A percentile compares a stretch with the other conserved stretches of the same genome.
phyloP scores from a whole-genome alignment of 2,888 invertebrate genomes.

The Ectemnius lituratus region DNA sequence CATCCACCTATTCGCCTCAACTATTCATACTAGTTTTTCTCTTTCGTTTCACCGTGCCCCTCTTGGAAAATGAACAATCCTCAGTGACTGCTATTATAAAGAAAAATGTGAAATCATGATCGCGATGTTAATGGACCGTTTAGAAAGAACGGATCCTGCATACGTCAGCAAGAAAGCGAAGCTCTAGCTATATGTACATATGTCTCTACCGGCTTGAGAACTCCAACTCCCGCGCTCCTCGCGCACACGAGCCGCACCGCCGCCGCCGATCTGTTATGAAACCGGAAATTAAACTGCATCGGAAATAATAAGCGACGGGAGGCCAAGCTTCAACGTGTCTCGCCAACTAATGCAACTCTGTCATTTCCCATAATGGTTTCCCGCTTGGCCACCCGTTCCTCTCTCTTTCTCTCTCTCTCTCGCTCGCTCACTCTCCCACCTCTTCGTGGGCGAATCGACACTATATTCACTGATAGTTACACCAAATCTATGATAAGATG shows the following conservation, averaged over 20 bases:
- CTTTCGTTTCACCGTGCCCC: no score
- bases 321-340: slow-evolving; percentile 10
- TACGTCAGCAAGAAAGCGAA: neutral
- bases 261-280: slow-evolving; percentile 54
- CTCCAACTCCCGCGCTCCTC: no score
- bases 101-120: no score
- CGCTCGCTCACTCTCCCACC: neutral
- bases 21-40: no score
- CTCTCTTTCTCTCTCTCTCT: slow-evolving; percentile 24
- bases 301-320: slow-evolving; percentile 58
- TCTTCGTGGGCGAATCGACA: slow-evolving; percentile 29
- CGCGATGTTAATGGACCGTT: no score
- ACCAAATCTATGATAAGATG: slow-evolving; percentile 16
- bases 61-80: no score
- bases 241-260: no score
- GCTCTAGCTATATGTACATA: neutral
- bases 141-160: no score
- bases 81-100: no score
- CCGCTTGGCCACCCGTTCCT: slow-evolving; percentile 41
- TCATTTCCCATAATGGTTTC: slow-evolving; percentile 65
- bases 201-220: neutral
- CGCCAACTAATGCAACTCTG: slow-evolving; percentile 50
- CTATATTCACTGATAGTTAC: slow-evolving; percentile 30
- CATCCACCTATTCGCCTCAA: neutral
- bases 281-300: slow-evolving; percentile 70